Evolutionary conservation across 1,140 invertebrate genomes (phyloP).

Genomic region (Cydia fagiglandana): DNA sequence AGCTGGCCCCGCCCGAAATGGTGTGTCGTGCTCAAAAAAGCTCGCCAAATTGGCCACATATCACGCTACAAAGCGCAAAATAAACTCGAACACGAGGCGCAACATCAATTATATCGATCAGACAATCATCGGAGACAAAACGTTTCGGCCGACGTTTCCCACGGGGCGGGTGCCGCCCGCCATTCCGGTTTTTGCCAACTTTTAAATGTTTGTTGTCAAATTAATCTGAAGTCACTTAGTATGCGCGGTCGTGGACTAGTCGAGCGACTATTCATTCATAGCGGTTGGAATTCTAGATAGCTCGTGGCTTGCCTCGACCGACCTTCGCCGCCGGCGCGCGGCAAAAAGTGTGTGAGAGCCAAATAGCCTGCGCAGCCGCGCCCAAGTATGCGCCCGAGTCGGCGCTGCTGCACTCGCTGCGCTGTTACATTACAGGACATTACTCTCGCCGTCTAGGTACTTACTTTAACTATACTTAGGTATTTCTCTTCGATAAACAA

Average conservation of each 20-base stretch:
- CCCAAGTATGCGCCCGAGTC: constrained; percentile 60
- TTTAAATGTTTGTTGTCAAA: constrained; percentile 76
- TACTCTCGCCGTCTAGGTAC: constrained; percentile 33
- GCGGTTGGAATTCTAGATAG: constrained; percentile 72
- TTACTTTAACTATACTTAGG: constrained; percentile 10
- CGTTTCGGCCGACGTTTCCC: constrained; percentile 63
- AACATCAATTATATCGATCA: constrained; percentile 51
- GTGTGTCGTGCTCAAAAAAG: constrained; percentile 44
- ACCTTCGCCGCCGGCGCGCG: constrained; percentile 59
- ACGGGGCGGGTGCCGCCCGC: constrained; percentile 65
- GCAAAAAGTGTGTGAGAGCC: constrained; percentile 71
- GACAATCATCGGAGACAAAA: constrained; percentile 63
- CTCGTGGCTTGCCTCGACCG: constrained; percentile 68
- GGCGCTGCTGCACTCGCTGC: constrained; percentile 40
- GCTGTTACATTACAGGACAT: constrained; percentile 40
- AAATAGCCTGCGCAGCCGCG: constrained; percentile 39
- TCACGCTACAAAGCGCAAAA: constrained; percentile 45
- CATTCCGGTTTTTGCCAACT: constrained; percentile 75
- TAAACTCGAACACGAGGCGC: constrained; percentile 51
- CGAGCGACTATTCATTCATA: constrained; percentile 76
- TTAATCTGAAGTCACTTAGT: constrained; percentile 74
- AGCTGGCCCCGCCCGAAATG: constrained; percentile 12
- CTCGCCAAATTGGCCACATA: constrained; percentile 42
- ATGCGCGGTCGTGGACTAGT: constrained; percentile 66
- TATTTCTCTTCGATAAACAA: background rate